phyloP scores from a whole-genome alignment of 2,113 vertebrate species.

The Lepus europaeus region DNA sequence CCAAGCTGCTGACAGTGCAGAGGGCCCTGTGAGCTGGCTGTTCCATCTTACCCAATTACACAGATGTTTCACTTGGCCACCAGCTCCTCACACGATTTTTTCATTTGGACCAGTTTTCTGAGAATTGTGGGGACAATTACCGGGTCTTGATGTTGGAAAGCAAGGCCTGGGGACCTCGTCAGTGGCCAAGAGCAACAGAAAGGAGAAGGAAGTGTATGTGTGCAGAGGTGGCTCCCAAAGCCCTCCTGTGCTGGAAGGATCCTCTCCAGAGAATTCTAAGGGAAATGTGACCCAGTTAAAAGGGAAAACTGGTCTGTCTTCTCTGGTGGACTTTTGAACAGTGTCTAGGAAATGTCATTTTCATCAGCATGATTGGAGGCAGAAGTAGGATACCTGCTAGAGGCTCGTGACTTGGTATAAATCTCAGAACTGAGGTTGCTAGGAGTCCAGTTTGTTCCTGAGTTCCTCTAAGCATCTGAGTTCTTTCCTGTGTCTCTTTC shows the following conservation, averaged over 20 bases:
- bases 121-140: not conserved
- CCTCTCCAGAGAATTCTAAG: not conserved
- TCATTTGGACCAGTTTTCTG: not conserved
- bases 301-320: not conserved
- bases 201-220: not conserved
- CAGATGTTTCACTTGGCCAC: not conserved
- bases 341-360: not conserved
- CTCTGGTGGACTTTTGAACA: not conserved
- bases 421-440: not conserved
- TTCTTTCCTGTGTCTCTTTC: not conserved
- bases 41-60: not conserved
- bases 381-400: not conserved
- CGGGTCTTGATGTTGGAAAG: not conserved
- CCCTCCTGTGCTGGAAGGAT: not conserved
- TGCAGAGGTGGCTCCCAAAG: not conserved
- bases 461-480: not conserved
- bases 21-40: not conserved
- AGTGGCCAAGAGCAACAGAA: not conserved
- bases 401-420: not conserved
- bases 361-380: accelerated
- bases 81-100: not conserved
- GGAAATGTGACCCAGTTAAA: not conserved
- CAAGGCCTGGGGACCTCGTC: not conserved
- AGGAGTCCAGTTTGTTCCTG: too few species aligned
- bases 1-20: not conserved